These are phyloP conservation scores for Premnoplex brunnescens DNA, from an alignment of 2,797 vertebrate genomes.

Conservation along the genomic window DNA sequence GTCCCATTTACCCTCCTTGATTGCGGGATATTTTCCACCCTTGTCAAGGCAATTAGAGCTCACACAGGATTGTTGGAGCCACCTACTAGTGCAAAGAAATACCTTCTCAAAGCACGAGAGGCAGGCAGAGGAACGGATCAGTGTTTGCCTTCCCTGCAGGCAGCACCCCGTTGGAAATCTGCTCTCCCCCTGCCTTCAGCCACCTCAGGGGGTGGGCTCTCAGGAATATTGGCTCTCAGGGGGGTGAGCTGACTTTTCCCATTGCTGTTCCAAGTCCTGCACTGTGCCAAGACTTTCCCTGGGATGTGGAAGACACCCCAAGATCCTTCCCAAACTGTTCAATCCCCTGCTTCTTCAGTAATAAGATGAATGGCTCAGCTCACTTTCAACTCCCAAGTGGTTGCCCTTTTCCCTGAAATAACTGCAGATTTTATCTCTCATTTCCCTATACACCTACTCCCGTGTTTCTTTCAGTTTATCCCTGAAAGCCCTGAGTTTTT, in stretches of 20 bases:
- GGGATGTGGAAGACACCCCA: neutral
- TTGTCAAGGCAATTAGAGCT: neutral
- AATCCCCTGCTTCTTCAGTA: neutral
- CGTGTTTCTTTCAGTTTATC: slow-evolving; percentile 14
- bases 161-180: neutral
- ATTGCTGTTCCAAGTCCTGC: neutral
- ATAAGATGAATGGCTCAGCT: neutral
- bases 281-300: neutral
- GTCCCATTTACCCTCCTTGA: neutral
- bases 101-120: neutral
- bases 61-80: neutral
- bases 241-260: neutral
- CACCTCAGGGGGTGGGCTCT: neutral
- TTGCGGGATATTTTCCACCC: neutral
- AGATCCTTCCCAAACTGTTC: neutral
- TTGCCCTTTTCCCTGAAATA: slow-evolving; percentile 55
- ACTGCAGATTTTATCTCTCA: slow-evolving; percentile 47
- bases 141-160: neutral
- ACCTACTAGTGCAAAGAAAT: neutral
- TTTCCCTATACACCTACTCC: slow-evolving; percentile 46
- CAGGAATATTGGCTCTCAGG: accelerated
- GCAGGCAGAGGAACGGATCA: neutral
- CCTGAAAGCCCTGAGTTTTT: slow-evolving; percentile 24
- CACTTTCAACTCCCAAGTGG: neutral
- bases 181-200: neutral